phyloP scores from a whole-genome alignment of 2,797 vertebrate genomes.

The Synanceia verrucosa region DNA sequence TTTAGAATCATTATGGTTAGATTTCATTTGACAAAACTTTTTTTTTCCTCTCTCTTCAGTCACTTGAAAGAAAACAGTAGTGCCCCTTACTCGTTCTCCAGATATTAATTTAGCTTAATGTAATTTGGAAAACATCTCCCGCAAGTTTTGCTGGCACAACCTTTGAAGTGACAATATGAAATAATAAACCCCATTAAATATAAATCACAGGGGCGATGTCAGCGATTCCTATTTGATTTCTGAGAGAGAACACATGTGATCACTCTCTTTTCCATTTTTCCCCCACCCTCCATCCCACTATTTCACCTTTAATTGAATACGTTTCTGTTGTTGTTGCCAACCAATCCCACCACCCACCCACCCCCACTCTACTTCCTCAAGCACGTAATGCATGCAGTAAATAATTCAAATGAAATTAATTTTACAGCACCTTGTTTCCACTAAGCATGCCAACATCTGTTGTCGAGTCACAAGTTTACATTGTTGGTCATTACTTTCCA shows the following conservation, averaged over 20 bases:
- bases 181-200: constrained; percentile 89
- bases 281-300: constrained; percentile 79
- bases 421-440: constrained; percentile 85
- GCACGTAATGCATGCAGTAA: constrained; percentile 88
- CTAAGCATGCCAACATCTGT: constrained; percentile 87
- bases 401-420: constrained; percentile 89
- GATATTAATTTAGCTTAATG: constrained; percentile 84
- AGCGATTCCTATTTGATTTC: constrained; percentile 85
- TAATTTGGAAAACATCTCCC: constrained; percentile 83
- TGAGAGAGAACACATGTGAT: constrained; percentile 83
- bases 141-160: constrained; percentile 80
- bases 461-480: constrained; percentile 88
- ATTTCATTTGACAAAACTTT: constrained; percentile 67
- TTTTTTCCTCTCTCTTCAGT: constrained; percentile 23
- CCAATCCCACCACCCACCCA: constrained; percentile 50
- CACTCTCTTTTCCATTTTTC: constrained; percentile 75
- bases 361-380: constrained; percentile 83
- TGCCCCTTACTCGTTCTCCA: constrained; percentile 68
- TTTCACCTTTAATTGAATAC: constrained; percentile 86
- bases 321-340: constrained; percentile 83
- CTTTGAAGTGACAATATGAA: constrained; percentile 89
- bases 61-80: constrained; percentile 64
- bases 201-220: constrained; percentile 84
- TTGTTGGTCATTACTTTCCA: constrained; percentile 89
- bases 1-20: constrained; percentile 59